Percentiles rank a stretch among this genome's conserved stretches.
Conservation (phyloP, 2,113 vertebrate species). For the Numida meleagris region DNA sequence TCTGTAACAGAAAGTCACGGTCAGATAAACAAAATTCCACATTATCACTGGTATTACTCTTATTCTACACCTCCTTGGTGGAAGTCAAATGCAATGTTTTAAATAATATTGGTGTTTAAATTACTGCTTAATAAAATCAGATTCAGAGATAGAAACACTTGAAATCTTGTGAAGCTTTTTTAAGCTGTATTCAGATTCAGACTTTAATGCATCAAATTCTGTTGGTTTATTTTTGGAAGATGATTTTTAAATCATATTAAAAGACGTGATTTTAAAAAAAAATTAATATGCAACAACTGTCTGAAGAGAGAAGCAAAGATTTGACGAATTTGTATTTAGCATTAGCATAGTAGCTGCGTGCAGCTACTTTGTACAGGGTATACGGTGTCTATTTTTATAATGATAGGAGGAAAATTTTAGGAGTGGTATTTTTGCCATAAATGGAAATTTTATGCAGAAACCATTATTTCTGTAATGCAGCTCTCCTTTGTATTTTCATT, state of each 20-base stretch:
- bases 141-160: neutral
- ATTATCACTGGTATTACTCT: neutral
- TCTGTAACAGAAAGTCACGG: neutral
- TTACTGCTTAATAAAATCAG: neutral
- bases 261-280: neutral
- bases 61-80: accelerated
- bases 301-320: neutral
- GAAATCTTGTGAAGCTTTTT: neutral
- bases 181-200: neutral
- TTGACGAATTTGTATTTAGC: neutral
- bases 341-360: neutral
- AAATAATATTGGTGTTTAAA: neutral
- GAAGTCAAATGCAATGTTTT: neutral
- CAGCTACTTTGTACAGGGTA: neutral
- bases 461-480: neutral
- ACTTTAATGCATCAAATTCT: neutral
- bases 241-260: neutral
- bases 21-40: neutral
- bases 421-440: neutral
- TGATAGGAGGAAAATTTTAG: neutral
- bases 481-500: neutral
- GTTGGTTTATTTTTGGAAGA: neutral
- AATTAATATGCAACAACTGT: neutral
- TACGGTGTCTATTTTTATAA: neutral
- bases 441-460: neutral